Percentiles rank a stretch among this genome's conserved stretches.
Evolutionary conservation across 2,113 vertebrate species (phyloP).

Genomic region (Chaetodon auriga): DNA sequence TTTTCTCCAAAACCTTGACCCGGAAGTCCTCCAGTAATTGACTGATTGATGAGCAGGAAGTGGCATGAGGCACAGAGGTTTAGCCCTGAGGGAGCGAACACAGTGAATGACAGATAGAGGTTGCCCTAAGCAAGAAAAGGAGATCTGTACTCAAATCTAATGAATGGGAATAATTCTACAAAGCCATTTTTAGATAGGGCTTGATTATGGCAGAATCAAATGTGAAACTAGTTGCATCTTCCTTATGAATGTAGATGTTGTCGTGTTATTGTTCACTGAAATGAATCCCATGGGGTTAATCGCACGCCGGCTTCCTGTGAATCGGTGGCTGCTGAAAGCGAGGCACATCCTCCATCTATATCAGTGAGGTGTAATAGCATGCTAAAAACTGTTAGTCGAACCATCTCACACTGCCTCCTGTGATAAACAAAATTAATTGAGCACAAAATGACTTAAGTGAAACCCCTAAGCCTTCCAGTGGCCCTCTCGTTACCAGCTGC

Average conservation of each 20-base stretch:
- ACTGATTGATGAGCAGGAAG: conserved; percentile 79
- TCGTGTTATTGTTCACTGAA: conserved; percentile 5
- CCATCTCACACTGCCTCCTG: conserved; percentile 46
- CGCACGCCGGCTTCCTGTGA: background rate
- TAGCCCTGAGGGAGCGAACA: conserved; percentile 49
- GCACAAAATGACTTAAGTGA: conserved; percentile 70
- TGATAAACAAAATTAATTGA: conserved; percentile 68
- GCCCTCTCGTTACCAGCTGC: conserved; percentile 62
- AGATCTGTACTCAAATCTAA: conserved; percentile 14
- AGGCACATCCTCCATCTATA: conserved; percentile 40
- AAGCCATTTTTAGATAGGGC: conserved; percentile 23
- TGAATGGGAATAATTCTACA: conserved; percentile 3
- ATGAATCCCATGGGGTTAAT: conserved; percentile 30
- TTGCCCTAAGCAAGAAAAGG: conserved; percentile 31
- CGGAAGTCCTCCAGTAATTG: conserved; percentile 65
- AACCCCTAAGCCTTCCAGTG: conserved; percentile 59
- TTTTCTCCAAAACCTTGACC: conserved; percentile 63
- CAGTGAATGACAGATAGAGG: conserved; percentile 58
- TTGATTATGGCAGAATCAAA: conserved; percentile 33
- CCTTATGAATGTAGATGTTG: background rate
- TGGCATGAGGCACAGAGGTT: conserved; percentile 46
- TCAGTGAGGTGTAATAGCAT: conserved; percentile 43
- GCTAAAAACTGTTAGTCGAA: conserved; percentile 42
- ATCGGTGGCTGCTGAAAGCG: conserved; percentile 10
- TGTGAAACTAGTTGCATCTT: conserved; percentile 5